Percentiles rank a stretch among this genome's conserved stretches.
phyloP scores from a whole-genome alignment of 2,888 invertebrate genomes.

The Tholera decimalis region DNA sequence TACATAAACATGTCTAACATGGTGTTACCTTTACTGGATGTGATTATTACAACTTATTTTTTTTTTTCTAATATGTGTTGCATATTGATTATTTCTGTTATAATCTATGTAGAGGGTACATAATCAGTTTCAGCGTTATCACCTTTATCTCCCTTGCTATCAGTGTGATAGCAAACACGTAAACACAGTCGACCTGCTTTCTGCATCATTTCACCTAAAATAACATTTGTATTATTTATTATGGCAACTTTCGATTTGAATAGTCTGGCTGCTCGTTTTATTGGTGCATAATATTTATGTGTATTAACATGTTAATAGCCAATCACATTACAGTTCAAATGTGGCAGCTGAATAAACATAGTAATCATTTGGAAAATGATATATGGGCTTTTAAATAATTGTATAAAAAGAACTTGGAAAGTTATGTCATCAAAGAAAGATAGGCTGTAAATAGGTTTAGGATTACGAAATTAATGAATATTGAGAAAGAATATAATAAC shows the following conservation, averaged over 20 bases:
- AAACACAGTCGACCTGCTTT: constrained; percentile 67
- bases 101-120: constrained; percentile 30
- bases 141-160: constrained; percentile 64
- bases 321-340: constrained; percentile 49
- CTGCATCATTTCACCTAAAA: constrained; percentile 65
- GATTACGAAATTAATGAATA: neutral
- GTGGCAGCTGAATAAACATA: constrained; percentile 56
- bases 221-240: constrained; percentile 43
- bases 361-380: constrained; percentile 34
- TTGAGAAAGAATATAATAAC: neutral
- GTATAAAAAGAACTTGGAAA: constrained; percentile 1
- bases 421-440: constrained; percentile 3
- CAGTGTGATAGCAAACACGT: constrained; percentile 60
- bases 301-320: constrained; percentile 50
- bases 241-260: constrained; percentile 54
- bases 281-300: constrained; percentile 39
- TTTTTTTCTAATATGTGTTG: constrained; percentile 14
- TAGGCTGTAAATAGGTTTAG: neutral
- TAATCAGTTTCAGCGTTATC: constrained; percentile 59
- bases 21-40: neutral
- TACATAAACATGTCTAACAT: neutral
- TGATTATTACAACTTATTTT: constrained; percentile 15
- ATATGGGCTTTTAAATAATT: constrained; percentile 27
- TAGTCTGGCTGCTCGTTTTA: constrained; percentile 39
- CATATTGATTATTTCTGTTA: constrained; percentile 30